A percentile compares a stretch with the other conserved stretches of the same genome.
Conservation (phyloP, 2,888 invertebrate genomes). For the Scaeva pyrastri region DNA sequence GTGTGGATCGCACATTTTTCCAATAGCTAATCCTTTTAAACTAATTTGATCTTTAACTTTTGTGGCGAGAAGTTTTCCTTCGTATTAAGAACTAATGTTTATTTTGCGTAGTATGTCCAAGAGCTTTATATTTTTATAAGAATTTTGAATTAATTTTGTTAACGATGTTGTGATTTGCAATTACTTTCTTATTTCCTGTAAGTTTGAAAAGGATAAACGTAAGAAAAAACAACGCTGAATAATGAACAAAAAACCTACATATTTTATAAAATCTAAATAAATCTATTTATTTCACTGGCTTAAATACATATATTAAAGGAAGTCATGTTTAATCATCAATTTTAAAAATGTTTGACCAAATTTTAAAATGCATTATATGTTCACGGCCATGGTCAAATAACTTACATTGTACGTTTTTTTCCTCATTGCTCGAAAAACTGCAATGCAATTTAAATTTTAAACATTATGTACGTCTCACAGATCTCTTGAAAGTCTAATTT, state of each 20-base stretch:
- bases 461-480: too few relatives aligned
- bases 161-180: constrained; percentile 9
- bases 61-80: neutral
- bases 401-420: too few relatives aligned
- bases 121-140: neutral
- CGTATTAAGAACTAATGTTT: neutral
- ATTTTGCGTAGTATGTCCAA: neutral
- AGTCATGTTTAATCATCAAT: too few relatives aligned
- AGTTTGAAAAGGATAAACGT: neutral
- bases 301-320: too few relatives aligned
- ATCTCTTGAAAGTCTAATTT: too few relatives aligned
- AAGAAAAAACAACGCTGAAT: neutral
- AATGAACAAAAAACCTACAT: neutral
- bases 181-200: constrained; percentile 45
- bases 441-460: too few relatives aligned
- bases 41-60: neutral
- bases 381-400: too few relatives aligned
- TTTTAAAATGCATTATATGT: too few relatives aligned
- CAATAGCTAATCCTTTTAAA: neutral
- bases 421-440: too few relatives aligned
- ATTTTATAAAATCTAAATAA: too few relatives aligned
- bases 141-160: neutral
- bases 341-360: too few relatives aligned
- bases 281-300: too few relatives aligned
- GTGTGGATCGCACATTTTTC: constrained; percentile 82